Evolutionary conservation across 2,888 invertebrate genomes (phyloP).

Genomic region (Tubulanus polymorphus): DNA sequence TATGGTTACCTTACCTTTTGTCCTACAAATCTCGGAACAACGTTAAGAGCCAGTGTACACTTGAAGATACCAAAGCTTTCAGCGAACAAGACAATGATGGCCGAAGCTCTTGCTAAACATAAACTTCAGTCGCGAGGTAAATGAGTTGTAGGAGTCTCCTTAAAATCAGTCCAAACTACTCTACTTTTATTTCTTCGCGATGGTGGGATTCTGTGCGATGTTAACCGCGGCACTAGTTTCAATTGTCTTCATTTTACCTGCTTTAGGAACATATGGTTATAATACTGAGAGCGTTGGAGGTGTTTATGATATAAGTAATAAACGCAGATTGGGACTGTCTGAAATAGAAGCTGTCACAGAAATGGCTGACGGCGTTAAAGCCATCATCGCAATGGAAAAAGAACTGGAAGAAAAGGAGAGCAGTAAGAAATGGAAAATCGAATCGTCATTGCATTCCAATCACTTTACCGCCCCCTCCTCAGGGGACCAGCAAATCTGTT

Average conservation of each 20-base stretch:
- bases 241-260: too few relatives aligned
- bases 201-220: too few relatives aligned
- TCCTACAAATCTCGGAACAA: slow-evolving; percentile 82
- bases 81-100: slow-evolving; percentile 71
- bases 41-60: slow-evolving; percentile 95
- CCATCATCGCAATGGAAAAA: slow-evolving; percentile 16
- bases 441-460: too few relatives aligned
- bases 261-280: slow-evolving; percentile 38
- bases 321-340: slow-evolving; percentile 38
- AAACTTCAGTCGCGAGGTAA: slow-evolving; percentile 67
- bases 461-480: too few relatives aligned
- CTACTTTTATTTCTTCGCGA: too few relatives aligned
- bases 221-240: too few relatives aligned
- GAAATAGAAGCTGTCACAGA: slow-evolving; percentile 39
- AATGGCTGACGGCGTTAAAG: slow-evolving; percentile 36
- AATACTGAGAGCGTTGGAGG: slow-evolving; percentile 43
- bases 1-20: slow-evolving; percentile 81
- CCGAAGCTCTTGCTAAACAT: slow-evolving; percentile 73
- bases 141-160: too few relatives aligned
- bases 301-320: slow-evolving; percentile 45
- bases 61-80: slow-evolving; percentile 73
- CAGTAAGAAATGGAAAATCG: too few relatives aligned
- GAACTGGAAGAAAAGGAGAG: too few relatives aligned
- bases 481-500: too few relatives aligned
- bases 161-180: too few relatives aligned